phyloP scores from a whole-genome alignment of 1,140 invertebrate genomes.

The Ceratina japonica region DNA sequence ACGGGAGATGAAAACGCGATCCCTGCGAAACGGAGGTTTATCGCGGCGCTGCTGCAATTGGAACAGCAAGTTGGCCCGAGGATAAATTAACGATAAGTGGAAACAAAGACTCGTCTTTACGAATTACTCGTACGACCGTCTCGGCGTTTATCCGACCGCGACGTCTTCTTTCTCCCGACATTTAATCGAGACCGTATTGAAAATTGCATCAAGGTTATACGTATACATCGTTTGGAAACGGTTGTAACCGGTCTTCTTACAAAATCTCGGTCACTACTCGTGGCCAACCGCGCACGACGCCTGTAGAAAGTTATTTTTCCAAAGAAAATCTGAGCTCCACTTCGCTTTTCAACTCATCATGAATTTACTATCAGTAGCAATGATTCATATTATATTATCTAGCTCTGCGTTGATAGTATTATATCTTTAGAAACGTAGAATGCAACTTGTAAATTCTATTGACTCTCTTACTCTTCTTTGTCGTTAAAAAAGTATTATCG shows the following conservation, averaged over 20 bases:
- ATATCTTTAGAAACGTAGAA: too few species aligned
- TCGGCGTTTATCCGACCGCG: too few species aligned
- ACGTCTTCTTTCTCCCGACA: too few species aligned
- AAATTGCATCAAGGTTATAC: neutral
- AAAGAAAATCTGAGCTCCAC: too few species aligned
- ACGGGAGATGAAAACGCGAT: neutral
- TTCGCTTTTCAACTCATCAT: too few species aligned
- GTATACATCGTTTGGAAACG: constrained; percentile 17
- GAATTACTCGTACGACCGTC: neutral
- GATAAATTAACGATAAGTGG: constrained; percentile 38
- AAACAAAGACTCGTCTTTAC: constrained; percentile 44
- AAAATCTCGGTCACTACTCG: constrained; percentile 49
- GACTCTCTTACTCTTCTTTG: too few species aligned
- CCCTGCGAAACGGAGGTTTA: constrained; percentile 25
- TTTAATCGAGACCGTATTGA: neutral
- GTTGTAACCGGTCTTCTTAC: constrained; percentile 46
- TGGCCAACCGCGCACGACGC: neutral
- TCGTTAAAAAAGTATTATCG: neutral
- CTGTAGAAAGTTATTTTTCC: constrained; percentile 3
- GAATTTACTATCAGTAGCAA: too few species aligned
- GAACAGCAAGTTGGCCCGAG: neutral
- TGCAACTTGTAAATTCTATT: too few species aligned
- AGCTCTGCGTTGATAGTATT: too few species aligned
- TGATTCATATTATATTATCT: too few species aligned
- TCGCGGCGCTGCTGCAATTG: constrained; percentile 18